A percentile compares a stretch with the other conserved stretches of the same genome.
These are phyloP conservation scores for Pelodiscus sinensis DNA, from an alignment of 2,113 vertebrate species.

Conservation along the genomic window DNA sequence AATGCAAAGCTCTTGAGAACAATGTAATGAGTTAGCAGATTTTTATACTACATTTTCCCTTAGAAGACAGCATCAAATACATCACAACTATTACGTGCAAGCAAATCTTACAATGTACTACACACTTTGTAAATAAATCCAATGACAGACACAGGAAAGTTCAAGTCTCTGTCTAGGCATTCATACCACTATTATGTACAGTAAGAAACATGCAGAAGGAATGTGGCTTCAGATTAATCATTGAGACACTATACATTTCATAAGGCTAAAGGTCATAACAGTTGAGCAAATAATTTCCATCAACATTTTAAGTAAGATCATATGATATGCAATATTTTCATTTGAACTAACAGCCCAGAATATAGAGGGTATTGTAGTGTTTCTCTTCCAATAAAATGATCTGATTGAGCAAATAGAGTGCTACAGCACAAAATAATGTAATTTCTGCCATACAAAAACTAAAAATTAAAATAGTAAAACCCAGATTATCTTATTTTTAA, in stretches of 20 bases:
- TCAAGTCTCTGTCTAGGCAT: neutral
- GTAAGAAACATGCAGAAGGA: slow-evolving; percentile 21
- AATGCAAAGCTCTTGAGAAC: neutral
- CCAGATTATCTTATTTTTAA: neutral
- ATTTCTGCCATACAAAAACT: neutral
- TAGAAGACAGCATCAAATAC: neutral
- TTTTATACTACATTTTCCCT: neutral
- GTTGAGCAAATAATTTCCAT: slow-evolving; percentile 66
- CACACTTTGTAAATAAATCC: neutral
- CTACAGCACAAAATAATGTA: neutral
- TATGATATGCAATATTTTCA: slow-evolving; percentile 38
- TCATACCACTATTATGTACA: neutral
- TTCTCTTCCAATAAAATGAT: neutral
- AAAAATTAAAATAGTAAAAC: neutral
- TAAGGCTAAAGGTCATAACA: slow-evolving; percentile 68
- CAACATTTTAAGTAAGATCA: slow-evolving; percentile 59
- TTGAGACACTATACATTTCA: slow-evolving; percentile 65
- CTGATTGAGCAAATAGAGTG: neutral
- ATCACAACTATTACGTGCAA: neutral
- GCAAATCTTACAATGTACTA: neutral
- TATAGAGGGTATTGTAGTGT: neutral
- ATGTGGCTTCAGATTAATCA: slow-evolving; percentile 56
- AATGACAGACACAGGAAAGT: neutral
- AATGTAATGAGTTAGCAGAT: neutral
- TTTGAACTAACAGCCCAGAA: slow-evolving; percentile 26